Percentiles rank a stretch among this genome's conserved stretches.
These are phyloP conservation scores for Uloborus plumipes DNA, from an alignment of 2,888 invertebrate genomes.

Conservation along the genomic window DNA sequence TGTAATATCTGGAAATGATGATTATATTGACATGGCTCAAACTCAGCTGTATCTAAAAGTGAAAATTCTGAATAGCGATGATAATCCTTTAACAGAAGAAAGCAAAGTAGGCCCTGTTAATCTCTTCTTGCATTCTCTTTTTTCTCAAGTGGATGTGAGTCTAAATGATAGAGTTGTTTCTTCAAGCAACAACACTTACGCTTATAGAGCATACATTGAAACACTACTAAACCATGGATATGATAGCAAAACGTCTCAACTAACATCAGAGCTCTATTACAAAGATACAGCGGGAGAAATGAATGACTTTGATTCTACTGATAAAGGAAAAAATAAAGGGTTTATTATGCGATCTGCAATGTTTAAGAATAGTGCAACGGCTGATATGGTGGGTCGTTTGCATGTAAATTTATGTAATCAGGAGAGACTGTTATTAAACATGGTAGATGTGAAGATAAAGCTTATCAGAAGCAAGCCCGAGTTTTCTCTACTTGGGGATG, in stretches of 20 bases:
- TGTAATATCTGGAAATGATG: slow-evolving; percentile 14
- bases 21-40: slow-evolving; percentile 26
- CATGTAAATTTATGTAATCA: slow-evolving; percentile 39
- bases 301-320: no score
- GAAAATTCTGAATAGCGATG: slow-evolving; percentile 1
- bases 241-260: slow-evolving; percentile 26
- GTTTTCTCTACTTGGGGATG: slow-evolving; percentile 38
- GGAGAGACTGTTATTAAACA: slow-evolving; percentile 30
- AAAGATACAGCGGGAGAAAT: not conserved
- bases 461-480: slow-evolving; percentile 36
- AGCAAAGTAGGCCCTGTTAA: slow-evolving; percentile 15
- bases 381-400: slow-evolving; percentile 39
- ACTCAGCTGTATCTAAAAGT: slow-evolving; percentile 30
- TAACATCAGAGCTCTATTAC: slow-evolving; percentile 15
- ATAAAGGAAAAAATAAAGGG: no score
- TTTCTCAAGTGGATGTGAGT: slow-evolving; percentile 24
- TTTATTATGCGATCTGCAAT: not conserved
- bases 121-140: slow-evolving; percentile 28
- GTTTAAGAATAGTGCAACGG: not conserved
- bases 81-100: not conserved
- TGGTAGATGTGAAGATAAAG: no score
- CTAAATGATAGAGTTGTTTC: slow-evolving; percentile 25
- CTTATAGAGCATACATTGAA: slow-evolving; percentile 11
- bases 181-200: slow-evolving; percentile 11
- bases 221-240: slow-evolving; percentile 9